Evolutionary conservation across 2,113 vertebrate species (phyloP).

Genomic region (Bucco capensis): DNA sequence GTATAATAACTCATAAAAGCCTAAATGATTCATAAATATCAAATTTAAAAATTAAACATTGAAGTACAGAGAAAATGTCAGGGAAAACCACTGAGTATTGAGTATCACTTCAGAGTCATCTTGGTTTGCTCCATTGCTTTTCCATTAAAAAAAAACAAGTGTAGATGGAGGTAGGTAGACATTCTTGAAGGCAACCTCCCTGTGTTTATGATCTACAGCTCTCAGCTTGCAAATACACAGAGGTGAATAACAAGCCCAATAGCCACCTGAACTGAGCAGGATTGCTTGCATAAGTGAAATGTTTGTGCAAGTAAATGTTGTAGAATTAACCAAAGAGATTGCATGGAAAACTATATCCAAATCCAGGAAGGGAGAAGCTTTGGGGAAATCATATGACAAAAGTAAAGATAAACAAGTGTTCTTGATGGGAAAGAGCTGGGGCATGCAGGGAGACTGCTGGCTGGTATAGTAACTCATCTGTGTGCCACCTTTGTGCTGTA

Average conservation of each 20-base stretch:
- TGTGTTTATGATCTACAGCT: background rate
- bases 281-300: background rate
- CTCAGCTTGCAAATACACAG: background rate
- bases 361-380: background rate
- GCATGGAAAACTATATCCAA: background rate
- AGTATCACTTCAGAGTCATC: background rate
- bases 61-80: background rate
- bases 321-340: background rate
- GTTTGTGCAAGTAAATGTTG: background rate
- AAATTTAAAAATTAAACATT: background rate
- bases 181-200: background rate
- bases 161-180: background rate
- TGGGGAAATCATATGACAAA: background rate
- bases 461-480: background rate
- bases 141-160: background rate
- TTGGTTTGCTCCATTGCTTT: background rate
- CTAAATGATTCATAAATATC: background rate
- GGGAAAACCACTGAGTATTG: background rate
- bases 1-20: background rate
- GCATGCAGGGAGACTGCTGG: background rate
- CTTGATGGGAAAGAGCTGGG: background rate
- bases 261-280: background rate
- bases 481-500: accelerated
- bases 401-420: background rate
- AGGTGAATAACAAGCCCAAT: background rate